These are phyloP conservation scores for Polylopha cassiicola DNA, from an alignment of 2,888 invertebrate genomes.

Conservation along the genomic window DNA sequence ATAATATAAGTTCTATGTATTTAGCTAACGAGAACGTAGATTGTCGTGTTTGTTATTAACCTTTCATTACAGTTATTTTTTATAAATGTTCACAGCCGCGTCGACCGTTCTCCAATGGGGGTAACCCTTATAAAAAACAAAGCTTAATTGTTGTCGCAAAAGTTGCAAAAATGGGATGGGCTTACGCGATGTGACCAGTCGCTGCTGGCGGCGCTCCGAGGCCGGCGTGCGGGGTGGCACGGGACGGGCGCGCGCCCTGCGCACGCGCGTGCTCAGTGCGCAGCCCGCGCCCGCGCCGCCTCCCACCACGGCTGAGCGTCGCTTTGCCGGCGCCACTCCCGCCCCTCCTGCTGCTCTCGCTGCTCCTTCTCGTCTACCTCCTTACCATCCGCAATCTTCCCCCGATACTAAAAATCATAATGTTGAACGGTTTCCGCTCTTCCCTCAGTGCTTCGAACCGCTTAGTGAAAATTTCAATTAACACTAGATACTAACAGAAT, in stretches of 20 bases:
- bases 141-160: conserved; percentile 78
- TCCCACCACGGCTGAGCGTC: conserved; percentile 40
- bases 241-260: conserved; percentile 62
- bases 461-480: conserved; percentile 65
- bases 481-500: conserved; percentile 52
- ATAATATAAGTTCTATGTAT: conserved; percentile 5
- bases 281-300: conserved; percentile 30
- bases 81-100: conserved; percentile 75
- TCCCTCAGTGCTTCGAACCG: conserved; percentile 53
- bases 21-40: conserved; percentile 9
- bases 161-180: conserved; percentile 80
- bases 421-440: too few relatives aligned
- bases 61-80: conserved; percentile 53
- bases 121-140: conserved; percentile 57
- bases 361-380: conserved; percentile 30
- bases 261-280: conserved; percentile 32
- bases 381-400: conserved; percentile 30
- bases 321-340: conserved; percentile 49
- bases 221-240: conserved; percentile 66
- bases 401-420: conserved; percentile 33
- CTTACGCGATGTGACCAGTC: conserved; percentile 84
- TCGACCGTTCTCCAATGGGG: conserved; percentile 58
- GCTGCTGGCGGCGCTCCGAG: conserved; percentile 68
- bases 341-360: conserved; percentile 25
- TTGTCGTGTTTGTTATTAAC: conserved; percentile 13